phyloP scores from a whole-genome alignment of 1,140 invertebrate genomes.

The Pseudomyrmex cubaensis region DNA sequence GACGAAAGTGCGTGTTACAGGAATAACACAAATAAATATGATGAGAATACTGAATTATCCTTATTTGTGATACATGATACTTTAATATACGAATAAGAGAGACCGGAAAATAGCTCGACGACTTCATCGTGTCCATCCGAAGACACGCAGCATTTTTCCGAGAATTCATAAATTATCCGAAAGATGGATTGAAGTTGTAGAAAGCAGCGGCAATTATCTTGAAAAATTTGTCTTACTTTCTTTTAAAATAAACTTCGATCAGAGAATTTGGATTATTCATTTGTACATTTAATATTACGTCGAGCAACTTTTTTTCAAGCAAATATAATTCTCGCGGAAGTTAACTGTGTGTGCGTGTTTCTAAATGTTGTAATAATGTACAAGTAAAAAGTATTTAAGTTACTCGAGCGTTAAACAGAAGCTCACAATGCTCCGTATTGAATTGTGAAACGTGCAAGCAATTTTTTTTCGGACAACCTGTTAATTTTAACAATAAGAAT shows the following conservation, averaged over 20 bases:
- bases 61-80: neutral
- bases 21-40: conserved; percentile 7
- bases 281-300: neutral
- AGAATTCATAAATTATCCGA: too few relatives aligned
- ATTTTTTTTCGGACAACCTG: neutral
- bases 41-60: neutral
- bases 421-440: conserved; percentile 6
- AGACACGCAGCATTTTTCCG: too few relatives aligned
- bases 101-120: too few relatives aligned
- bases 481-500: conserved; percentile 16
- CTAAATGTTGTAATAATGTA: neutral
- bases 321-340: too few relatives aligned
- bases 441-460: conserved; percentile 25
- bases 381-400: neutral
- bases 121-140: too few relatives aligned
- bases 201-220: too few relatives aligned
- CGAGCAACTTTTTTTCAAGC: neutral
- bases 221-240: too few relatives aligned
- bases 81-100: neutral
- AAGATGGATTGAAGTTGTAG: too few relatives aligned
- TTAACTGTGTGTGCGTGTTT: neutral
- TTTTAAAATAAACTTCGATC: too few relatives aligned
- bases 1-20: conserved; percentile 30
- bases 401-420: conserved; percentile 4
- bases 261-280: too few relatives aligned